Base-by-base conservation (phyloP, 2,888 invertebrate species). In the Tineola bisselliella region DNA sequence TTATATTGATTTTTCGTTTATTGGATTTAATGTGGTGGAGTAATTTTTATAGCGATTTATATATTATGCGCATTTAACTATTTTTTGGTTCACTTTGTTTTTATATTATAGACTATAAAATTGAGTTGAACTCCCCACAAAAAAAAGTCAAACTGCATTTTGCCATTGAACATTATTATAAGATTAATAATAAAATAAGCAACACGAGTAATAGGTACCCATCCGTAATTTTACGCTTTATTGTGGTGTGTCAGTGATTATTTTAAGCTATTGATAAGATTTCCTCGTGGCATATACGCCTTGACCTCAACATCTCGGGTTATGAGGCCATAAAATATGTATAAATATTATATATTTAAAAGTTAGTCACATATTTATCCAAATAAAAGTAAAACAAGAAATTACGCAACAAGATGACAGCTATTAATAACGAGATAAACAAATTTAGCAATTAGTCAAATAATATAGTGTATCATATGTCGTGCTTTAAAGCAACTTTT, bases 261-360 rank as follows among this genome's bases (percentile, higher is more conserved):
- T 38, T 6, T 54, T 54, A 54, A 54, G 54, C 25, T 54, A 25
- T 19, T n/a, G n/a, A 54, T 54, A 54, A 54, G 18, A 18, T 54
- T 19, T 25, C 54, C 54, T 54, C 54, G 54, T 54, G 54, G 12
- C 54, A 54, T 54, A 54, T 25, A 54, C 17, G 10, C 38, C 10
- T 38, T 38, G 38, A 38, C 38, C 38, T 38, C 10, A 38, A 38
- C 10, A 38, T 2, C 38, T 3, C n/a, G 10, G 38, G 10, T 38
- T 38, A 38, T 12, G n/a, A 38, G 38, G 38, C n/a, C 38, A 38
- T 38, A 3, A 6, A 6, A n/a, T 12, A 38, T 38, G n/a, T 38
- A 6, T 38, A 38, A 6, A 6, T 38, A 25, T 38, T 38, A 38
- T 38, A 6, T 38, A 6, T n/a, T 38, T 38, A 38, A 38, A 38